Evolutionary conservation across 2,113 vertebrate species (phyloP), one percentile per base, ranked within the genome.

Genomic region (Micronisus gabar): DNA sequence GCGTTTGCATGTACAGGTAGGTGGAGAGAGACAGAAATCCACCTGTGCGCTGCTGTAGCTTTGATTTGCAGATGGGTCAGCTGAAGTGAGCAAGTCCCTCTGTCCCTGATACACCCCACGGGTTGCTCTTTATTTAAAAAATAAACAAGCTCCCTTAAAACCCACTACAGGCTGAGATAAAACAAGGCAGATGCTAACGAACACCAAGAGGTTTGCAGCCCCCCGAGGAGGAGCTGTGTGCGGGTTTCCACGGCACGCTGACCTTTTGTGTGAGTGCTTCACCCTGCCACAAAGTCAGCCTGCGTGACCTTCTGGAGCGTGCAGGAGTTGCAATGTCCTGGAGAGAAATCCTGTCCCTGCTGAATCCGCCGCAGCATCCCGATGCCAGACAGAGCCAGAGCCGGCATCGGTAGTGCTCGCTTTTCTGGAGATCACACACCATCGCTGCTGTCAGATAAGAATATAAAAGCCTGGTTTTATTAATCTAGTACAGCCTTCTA

Each of bases 401-500:
- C 18, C 3, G 2, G 34, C 43, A 41, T 5, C 4, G 2, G 47
- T 1, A 74, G 63, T 1, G 1, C 61, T 93, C 0, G 0, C 7
- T 67, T 92, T 80, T 29, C 82, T 81, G 61, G 55, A 90, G 88
- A 90, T 93, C 92, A 81, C 90, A 81, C 74, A 26, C 74, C 40
- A 30, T 65, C 67, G 4, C 27, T 50, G 53, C 84, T 91, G 58
- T 95, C 48, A 25, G 72, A 90, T 36, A 58, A 80, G 88, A 70
- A 48, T 81, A 86, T 63, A 74, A 88, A 92, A 93, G 30, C 50
- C 91, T 71, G 88, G 1, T 90, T 95, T 95, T 83, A 90, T 96
- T 96, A 96, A 96, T 90, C 88, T 95, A 26, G 67, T 95, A 92
- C 86, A 94, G 86, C 52, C 68, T 95, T 92, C 90, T 74, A 67